phyloP scores from a whole-genome alignment of 2,888 invertebrate genomes.

The Brachypalpus laphriformis region DNA sequence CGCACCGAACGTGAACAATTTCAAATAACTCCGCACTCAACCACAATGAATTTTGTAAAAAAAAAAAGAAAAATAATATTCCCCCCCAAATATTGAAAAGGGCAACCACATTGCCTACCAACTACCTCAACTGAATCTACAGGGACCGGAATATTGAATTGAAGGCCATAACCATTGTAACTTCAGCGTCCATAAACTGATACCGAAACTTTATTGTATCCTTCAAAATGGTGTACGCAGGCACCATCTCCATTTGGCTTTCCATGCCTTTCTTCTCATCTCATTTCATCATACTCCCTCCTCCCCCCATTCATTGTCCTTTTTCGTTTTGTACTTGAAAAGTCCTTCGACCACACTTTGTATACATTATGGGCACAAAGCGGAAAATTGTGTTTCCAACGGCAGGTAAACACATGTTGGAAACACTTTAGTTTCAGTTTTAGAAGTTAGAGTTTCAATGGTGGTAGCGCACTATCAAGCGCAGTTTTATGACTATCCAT shows the following conservation, averaged over 20 bases:
- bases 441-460: conserved; percentile 6
- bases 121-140: background rate
- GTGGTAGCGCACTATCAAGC: conserved; percentile 46
- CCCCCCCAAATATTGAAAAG: conserved; percentile 6
- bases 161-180: conserved; percentile 37
- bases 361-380: conserved; percentile 63
- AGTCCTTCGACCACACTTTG: conserved; percentile 54
- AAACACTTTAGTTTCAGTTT: conserved; percentile 43
- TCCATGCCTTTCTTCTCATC: background rate
- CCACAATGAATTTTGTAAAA: conserved; percentile 14
- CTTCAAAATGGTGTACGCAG: conserved; percentile 40
- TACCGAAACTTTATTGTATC: conserved; percentile 60
- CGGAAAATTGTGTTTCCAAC: conserved; percentile 70
- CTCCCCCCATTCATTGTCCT: background rate
- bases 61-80: background rate
- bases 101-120: conserved; percentile 12
- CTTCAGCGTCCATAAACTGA: conserved; percentile 48
- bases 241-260: conserved; percentile 10
- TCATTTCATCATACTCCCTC: background rate
- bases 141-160: conserved; percentile 29
- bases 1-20: conserved; percentile 63
- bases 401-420: conserved; percentile 65
- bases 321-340: conserved; percentile 36
- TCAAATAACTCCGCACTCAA: conserved; percentile 49
- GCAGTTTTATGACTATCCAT: conserved; percentile 55